Evolutionary conservation across 2,888 invertebrate genomes (phyloP).

Genomic region (Barypeithes pellucidus): DNA sequence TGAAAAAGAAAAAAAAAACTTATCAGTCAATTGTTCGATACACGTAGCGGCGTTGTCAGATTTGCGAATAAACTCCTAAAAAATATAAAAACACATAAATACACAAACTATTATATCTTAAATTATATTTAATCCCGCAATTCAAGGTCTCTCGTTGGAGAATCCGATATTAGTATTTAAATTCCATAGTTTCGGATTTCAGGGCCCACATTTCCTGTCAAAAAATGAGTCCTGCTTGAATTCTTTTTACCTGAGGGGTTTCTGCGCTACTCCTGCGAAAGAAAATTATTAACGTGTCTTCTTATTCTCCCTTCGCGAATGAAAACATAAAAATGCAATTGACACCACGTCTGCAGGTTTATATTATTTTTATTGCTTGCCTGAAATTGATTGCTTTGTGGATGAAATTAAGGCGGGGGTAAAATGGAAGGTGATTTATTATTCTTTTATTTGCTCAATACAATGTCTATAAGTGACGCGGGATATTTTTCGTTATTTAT

Average conservation of each 20-base stretch:
- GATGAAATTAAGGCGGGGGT: conserved; percentile 63
- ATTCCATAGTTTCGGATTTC: no score
- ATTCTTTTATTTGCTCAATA: conserved; percentile 64
- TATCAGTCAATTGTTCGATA: no score
- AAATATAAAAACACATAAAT: no score
- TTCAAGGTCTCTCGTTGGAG: no score
- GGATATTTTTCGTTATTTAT: conserved; percentile 56
- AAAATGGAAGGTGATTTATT: conserved; percentile 64
- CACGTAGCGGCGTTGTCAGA: no score
- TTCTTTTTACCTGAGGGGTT: conserved; percentile 54
- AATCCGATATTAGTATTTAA: no score
- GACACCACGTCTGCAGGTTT: conserved; percentile 70
- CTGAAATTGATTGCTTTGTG: conserved; percentile 66
- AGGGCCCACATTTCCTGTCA: no score
- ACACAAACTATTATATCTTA: no score
- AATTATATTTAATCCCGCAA: no score
- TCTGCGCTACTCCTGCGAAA: conserved; percentile 56
- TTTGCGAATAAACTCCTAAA: no score
- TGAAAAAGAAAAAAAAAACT: conserved; percentile 60
- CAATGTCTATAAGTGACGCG: conserved; percentile 57
- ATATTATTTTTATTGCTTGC: conserved; percentile 68
- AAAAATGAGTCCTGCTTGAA: no score
- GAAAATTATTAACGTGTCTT: conserved; percentile 17
- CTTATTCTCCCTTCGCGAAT: conserved; percentile 58
- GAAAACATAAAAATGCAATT: conserved; percentile 70